phyloP scores from a whole-genome alignment of 2,113 vertebrate species.

The Leucoraja erinaceus region DNA sequence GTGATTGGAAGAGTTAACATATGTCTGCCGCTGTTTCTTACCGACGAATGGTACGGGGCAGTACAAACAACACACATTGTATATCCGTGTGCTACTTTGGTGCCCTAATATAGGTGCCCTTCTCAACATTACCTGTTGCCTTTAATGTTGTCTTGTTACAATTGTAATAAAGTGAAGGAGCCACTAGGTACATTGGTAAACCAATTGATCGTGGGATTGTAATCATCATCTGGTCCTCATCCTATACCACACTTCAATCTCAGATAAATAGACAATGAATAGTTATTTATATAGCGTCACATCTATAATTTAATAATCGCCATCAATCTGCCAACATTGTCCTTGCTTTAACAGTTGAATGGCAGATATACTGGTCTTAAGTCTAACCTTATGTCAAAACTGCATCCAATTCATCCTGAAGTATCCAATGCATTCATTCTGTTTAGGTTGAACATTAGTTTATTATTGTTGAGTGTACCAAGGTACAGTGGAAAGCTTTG shows the following conservation, averaged over 20 bases:
- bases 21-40: not conserved
- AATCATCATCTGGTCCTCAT: not conserved
- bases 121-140: not conserved
- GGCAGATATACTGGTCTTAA: not conserved
- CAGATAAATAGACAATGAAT: not conserved
- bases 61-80: not conserved
- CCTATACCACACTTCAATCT: not conserved
- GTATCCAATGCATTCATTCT: not conserved
- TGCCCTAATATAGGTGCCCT: too few species aligned
- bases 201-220: not conserved
- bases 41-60: not conserved
- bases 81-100: not conserved
- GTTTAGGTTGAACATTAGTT: not conserved
- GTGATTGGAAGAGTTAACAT: slow-evolving; percentile 30
- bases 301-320: not conserved
- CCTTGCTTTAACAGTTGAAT: not conserved
- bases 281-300: not conserved
- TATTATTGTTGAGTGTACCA: too few species aligned
- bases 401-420: not conserved
- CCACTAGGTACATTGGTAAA: not conserved
- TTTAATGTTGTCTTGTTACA: not conserved
- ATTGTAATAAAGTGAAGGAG: not conserved
- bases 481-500: too few species aligned
- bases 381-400: not conserved
- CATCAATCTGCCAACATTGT: not conserved